Base-by-base conservation (phyloP, 53 echinoderm and acorn worm species). In the Pentamera pediparva region DNA sequence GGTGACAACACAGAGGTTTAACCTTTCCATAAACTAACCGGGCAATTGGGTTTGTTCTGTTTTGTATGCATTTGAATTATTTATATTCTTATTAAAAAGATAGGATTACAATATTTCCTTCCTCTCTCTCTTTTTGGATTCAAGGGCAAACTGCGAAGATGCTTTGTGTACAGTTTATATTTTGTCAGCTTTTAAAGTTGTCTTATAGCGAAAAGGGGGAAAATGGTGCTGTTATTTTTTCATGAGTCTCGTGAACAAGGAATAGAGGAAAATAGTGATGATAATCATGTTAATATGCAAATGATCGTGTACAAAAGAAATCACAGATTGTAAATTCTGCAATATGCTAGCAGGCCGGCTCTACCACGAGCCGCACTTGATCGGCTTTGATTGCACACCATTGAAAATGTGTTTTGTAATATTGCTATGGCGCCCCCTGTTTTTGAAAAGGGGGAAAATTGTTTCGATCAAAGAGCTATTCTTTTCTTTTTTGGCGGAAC, bases 1-100 rank as follows among this genome's bases (percentile, higher is more conserved):
- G 88, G 84, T 25, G 92, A 91, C 62, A 98, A 91, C 77, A 96
- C 96, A 34, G 96, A 96, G 62, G 96, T 96, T 65, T 96, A 83
- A 91, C 76, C 52, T 17, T 39, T 54, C 32, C 19, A 15, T 63
- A 63, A 43, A 65, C 5, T 15, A 67, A 67, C 27, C 45, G 45
- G 67, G 67, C 67, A 27, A 38, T 41, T 40, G 67, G 67, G 22
- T 67, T 67, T 26, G 28, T 57, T 57, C 32, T 6, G 58, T 65
- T 65, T 43, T 67, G 67, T 67, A 67, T 43, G 67, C 67, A 20
- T 43, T 65, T 67, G 67, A 67, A 67, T 67, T 67, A 67, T 67
- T 67, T 67, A 67, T 67, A 67, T 67, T 67, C 67, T 39, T 57
- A n/a, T n/a, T 67, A 37, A 67, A 64, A 39, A 67, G 32, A 67